Evolutionary conservation across 2,113 vertebrate genomes (phyloP), one percentile per base, ranked within the genome.

Genomic region (Salvator merianae): DNA sequence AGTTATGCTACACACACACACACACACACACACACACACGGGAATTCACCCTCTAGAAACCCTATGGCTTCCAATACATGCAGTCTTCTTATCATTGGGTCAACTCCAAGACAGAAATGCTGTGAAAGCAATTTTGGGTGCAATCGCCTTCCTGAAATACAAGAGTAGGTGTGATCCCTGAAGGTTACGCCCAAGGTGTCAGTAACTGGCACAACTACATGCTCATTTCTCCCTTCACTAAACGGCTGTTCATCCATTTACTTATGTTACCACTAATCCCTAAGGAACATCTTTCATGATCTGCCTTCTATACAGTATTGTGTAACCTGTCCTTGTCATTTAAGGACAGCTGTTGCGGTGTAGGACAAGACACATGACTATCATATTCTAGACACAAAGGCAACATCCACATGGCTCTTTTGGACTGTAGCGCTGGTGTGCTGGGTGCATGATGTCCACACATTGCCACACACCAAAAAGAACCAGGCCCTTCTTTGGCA

Each of bases 101-200:
- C 40, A 66, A 13, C 10, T 76, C 59, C 59, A 83, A 83, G 7
- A 18, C n/a, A 71, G 22, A 13, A 71, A 71, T 62, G 75, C 75
- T 78, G 53, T 2, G 28, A 78, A 78, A 62, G 75, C 75, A 78
- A 8, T 22, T 77, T 32, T 71, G 75, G 30, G n/a, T 71, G 30
- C 62, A 62, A 78, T 78, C 69, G 28, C 36, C 22, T 71, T 84
- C 66, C 66, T 62, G 59, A 84, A 84, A 78, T 78, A 77, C 62
- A 75, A 83, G n/a, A 62, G 75, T 84, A 76, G 75, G 75, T 59
- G 83, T 78, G 75, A 70, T 34, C 36, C 47, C 36, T 28, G 28
- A 78, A 24, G 75, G 36, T 70, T 59, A 20, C 66, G 28, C 66
- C 83, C 83, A 62, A 32, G 28, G 65, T 71, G 50, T 78, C 28